These are phyloP conservation scores for Hyperopisus bebe DNA, from an alignment of 2,113 vertebrate genomes.

Conservation along the genomic window DNA sequence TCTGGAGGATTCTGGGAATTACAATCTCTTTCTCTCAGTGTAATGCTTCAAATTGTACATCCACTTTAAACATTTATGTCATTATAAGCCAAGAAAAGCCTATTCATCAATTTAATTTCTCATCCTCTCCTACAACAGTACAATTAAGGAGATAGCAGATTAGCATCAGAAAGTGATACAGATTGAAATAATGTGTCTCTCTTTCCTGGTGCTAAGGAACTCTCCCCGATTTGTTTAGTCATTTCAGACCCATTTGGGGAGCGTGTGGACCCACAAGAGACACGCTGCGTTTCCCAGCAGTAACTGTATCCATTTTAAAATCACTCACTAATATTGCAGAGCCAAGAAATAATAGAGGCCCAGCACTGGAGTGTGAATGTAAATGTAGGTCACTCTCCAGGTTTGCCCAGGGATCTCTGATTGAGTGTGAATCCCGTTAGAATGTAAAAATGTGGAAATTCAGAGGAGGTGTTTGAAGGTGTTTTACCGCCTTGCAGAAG, in stretches of 20 bases:
- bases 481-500: slow-evolving; percentile 54
- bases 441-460: slow-evolving; percentile 24
- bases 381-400: slow-evolving; percentile 63
- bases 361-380: slow-evolving; percentile 59
- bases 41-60: neutral
- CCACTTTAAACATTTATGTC: slow-evolving; percentile 3
- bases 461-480: slow-evolving; percentile 30
- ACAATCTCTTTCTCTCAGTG: neutral
- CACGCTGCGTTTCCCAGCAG: slow-evolving; percentile 66
- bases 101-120: slow-evolving; percentile 2
- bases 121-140: slow-evolving; percentile 63
- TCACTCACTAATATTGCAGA: slow-evolving; percentile 58
- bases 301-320: slow-evolving; percentile 58
- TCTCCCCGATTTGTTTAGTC: slow-evolving; percentile 83
- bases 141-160: slow-evolving; percentile 76
- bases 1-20: neutral
- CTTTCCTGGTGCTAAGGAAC: slow-evolving; percentile 80
- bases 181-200: slow-evolving; percentile 87
- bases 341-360: slow-evolving; percentile 55
- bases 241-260: slow-evolving; percentile 60
- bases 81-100: neutral
- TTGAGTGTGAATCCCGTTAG: slow-evolving; percentile 36
- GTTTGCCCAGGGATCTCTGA: slow-evolving; percentile 49
- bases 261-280: slow-evolving; percentile 78
- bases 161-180: slow-evolving; percentile 85